Base-by-base conservation (phyloP, 2,888 invertebrate genomes). In the Clitarchus hookeri region DNA sequence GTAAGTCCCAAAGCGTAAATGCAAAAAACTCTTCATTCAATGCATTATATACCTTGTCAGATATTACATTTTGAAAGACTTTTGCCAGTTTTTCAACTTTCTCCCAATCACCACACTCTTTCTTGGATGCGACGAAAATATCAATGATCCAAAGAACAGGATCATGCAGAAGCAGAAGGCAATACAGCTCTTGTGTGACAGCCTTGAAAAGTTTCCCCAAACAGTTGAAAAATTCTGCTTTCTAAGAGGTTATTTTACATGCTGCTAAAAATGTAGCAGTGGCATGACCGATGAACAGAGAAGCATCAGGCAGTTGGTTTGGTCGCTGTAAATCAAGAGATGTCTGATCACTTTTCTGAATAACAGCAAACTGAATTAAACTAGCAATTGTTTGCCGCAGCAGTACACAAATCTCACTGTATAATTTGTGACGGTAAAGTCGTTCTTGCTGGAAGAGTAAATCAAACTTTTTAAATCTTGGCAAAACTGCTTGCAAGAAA, bases 31-130 rank as follows among this genome's bases (percentile, higher is more conserved):
- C 65, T 65, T 65, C 65, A 23, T 65, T 44, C 54, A 84, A 36
- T n/a, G 36, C 26, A 78, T 84, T 65, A 12, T 36, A 12, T 48
- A 65, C 65, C 4, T 84, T 11, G 4, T 26, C 54, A 27, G 44
- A 53, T 4, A 65, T 54, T 4, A 84, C 84, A 23, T 84, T 84
- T n/a, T 65, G 84, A 23, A 84, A 84, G 23, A 23, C 6, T 48
- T 48, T 65, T 4, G 54, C 84, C 19, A 48, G n/a, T 26, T 48
- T 25, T 44, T 25, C 9, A 0, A 84, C 54, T 36, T 84, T 84
- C n/a, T 84, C 65, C 84, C 84, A 84, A 36, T 84, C 84, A 6
- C 84, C 84, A 84, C 25, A 65, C n/a, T 65, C 19, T 48, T 54
- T 48, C 8, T 48, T 36, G 3, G 65, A 13, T 12, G 84, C 65